phyloP scores from a whole-genome alignment of 2,113 vertebrate species.

The Gambusia holbrooki region DNA sequence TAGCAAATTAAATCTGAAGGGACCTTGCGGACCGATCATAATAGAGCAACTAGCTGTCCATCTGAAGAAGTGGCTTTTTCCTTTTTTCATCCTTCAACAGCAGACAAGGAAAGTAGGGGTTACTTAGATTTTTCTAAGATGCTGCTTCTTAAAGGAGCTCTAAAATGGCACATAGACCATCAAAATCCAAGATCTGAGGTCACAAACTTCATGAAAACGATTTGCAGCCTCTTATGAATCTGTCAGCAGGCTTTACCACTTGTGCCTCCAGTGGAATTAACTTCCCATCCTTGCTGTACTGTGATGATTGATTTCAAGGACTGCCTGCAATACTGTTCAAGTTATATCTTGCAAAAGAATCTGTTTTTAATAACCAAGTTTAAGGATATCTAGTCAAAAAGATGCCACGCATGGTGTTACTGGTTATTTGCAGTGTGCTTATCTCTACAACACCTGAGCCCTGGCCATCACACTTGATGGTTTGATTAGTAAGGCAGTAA shows the following conservation, averaged over 20 bases:
- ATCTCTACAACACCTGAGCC: conserved; percentile 49
- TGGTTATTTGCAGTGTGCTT: conserved; percentile 66
- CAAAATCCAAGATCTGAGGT: conserved; percentile 27
- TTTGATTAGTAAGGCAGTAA: not conserved
- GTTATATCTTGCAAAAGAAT: conserved; percentile 54
- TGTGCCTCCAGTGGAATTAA: conserved; percentile 54
- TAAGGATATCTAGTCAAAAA: conserved; percentile 59
- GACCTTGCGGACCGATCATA: conserved; percentile 40
- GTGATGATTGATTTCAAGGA: conserved; percentile 76
- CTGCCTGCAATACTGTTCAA: conserved; percentile 58
- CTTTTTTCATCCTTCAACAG: conserved; percentile 2
- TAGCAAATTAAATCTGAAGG: conserved; percentile 30
- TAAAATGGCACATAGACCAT: conserved; percentile 5
- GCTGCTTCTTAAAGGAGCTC: not conserved
- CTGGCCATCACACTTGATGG: conserved; percentile 8
- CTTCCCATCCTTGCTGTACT: conserved; percentile 39
- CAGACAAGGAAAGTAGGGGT: not conserved
- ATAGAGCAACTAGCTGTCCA: conserved; percentile 56
- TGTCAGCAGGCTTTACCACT: conserved; percentile 38
- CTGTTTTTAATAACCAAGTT: conserved; percentile 56
- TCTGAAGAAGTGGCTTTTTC: conserved; percentile 59
- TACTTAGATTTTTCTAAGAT: not conserved
- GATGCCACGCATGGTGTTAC: conserved; percentile 55
- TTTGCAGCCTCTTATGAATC: conserved; percentile 44
- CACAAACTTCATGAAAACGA: conserved; percentile 17